Evolutionary conservation across 2,888 invertebrate genomes (phyloP).

Genomic region (Nineta flava): DNA sequence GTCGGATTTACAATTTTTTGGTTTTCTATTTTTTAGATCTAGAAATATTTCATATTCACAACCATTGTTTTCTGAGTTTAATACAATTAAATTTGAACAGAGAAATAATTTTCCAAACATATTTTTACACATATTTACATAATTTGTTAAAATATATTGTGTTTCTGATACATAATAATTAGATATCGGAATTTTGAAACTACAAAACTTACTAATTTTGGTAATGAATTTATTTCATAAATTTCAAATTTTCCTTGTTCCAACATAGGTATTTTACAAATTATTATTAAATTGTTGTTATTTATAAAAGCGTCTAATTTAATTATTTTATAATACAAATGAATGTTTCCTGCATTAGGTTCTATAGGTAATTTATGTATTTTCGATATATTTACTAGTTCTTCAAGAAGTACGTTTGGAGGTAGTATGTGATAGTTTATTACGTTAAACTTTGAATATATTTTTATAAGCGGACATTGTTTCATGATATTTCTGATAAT

Average conservation of each 20-base stretch:
- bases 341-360: not conserved
- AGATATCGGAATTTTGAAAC: not conserved
- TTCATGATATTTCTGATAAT: not conserved
- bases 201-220: not conserved
- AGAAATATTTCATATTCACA: not conserved
- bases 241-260: not conserved
- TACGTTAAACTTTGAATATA: not conserved
- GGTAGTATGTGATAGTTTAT: not conserved
- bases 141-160: not conserved
- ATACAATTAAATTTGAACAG: not conserved
- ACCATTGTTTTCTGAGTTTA: not conserved
- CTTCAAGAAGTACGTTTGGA: not conserved
- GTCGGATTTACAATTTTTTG: not conserved
- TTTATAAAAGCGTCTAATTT: not conserved
- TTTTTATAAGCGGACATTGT: not conserved
- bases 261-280: not conserved
- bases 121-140: not conserved
- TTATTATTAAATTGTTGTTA: not conserved
- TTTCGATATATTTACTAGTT: not conserved
- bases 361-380: not conserved
- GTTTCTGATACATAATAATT: not conserved
- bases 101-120: not conserved
- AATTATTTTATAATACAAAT: not conserved
- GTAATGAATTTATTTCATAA: not conserved
- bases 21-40: not conserved